A percentile compares a stretch with the other conserved stretches of the same genome.
phyloP scores from a whole-genome alignment of 2,797 vertebrate genomes.

The Pangasius macronema region DNA sequence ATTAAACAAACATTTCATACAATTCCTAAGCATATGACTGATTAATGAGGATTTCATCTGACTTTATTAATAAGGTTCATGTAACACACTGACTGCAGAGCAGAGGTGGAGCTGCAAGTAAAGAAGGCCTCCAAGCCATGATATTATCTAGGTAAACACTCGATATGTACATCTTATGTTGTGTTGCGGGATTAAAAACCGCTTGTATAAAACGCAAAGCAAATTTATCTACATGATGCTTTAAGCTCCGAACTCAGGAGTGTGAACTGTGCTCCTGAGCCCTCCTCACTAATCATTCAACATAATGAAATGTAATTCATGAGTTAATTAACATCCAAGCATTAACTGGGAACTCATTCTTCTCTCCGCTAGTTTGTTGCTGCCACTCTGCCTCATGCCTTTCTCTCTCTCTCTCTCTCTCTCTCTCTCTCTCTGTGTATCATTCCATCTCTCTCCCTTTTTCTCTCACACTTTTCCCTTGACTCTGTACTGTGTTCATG shows the following conservation, averaged over 20 bases:
- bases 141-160: not conserved
- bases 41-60: not conserved
- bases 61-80: not conserved
- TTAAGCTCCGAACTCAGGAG: not conserved
- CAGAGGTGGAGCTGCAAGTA: not conserved
- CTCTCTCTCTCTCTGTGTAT: not conserved
- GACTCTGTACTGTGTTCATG: not conserved
- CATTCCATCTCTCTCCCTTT: not conserved
- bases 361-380: not conserved
- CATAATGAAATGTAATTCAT: constrained; percentile 15
- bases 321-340: constrained; percentile 15
- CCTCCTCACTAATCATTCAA: not conserved
- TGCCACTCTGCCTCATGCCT: not conserved
- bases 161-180: not conserved
- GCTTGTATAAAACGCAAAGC: not conserved
- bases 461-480: not conserved
- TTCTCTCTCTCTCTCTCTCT: too few species aligned
- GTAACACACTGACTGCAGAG: not conserved
- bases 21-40: not conserved
- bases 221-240: not conserved
- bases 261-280: constrained; percentile 6
- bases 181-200: not conserved
- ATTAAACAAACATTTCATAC: not conserved
- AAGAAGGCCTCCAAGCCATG: not conserved
- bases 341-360: not conserved